Evolutionary conservation across 2,797 vertebrate genomes (phyloP).

Genomic region (Cirrhinus mrigala): DNA sequence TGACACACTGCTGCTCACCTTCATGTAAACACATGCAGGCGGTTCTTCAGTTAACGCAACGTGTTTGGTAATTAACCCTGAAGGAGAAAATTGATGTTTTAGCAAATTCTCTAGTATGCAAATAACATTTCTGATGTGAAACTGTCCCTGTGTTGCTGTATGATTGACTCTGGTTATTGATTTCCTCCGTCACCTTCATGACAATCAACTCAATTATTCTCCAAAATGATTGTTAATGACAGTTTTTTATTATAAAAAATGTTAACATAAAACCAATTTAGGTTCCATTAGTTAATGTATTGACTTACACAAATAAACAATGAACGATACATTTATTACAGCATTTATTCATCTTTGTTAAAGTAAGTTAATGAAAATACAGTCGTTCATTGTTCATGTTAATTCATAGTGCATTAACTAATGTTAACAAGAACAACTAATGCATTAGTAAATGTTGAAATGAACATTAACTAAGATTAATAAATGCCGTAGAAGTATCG

Average conservation of each 20-base stretch:
- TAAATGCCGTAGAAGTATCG: too few species aligned
- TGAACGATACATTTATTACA: too few species aligned
- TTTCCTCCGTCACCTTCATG: neutral
- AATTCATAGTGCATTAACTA: too few species aligned
- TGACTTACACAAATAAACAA: too few species aligned
- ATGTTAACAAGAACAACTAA: too few species aligned
- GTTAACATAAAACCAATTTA: neutral
- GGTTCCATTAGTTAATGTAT: too few species aligned
- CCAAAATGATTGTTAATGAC: neutral
- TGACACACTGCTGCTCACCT: conserved; percentile 1
- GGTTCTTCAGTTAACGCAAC: neutral
- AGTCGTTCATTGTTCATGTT: too few species aligned
- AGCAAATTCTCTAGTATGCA: neutral
- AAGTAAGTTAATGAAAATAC: too few species aligned
- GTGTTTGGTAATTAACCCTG: neutral
- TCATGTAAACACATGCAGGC: neutral
- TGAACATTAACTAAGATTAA: too few species aligned
- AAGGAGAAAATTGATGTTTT: neutral
- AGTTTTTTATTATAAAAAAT: neutral
- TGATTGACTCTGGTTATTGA: neutral
- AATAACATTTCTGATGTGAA: neutral
- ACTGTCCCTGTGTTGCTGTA: neutral
- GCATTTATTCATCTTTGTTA: too few species aligned
- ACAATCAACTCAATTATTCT: neutral
- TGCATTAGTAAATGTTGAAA: too few species aligned